These are phyloP conservation scores for Druon quercuslanigerum DNA, from an alignment of 1,140 invertebrate species.

Conservation along the genomic window DNA sequence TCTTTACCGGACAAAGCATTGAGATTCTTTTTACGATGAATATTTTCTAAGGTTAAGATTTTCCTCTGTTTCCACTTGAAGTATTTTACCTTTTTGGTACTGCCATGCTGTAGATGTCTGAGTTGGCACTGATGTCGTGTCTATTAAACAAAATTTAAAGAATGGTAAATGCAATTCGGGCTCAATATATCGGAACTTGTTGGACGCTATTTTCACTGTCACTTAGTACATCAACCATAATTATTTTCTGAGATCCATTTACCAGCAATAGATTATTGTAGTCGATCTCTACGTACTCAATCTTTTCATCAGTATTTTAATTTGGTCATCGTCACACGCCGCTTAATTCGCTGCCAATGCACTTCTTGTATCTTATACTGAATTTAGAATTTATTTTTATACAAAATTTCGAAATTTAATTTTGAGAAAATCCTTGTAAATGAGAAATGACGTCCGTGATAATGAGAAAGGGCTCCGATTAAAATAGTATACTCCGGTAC, in stretches of 20 bases:
- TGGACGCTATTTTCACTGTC: neutral
- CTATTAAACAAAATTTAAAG: neutral
- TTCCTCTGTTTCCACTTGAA: conserved; percentile 44
- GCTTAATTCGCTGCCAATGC: conserved; percentile 36
- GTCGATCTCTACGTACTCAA: conserved; percentile 51
- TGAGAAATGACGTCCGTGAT: conserved; percentile 27
- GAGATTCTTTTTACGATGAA: conserved; percentile 66
- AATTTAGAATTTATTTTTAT: conserved; percentile 21
- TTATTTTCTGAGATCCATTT: conserved; percentile 39
- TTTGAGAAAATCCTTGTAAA: neutral
- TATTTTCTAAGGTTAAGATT: conserved; percentile 62
- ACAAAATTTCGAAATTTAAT: neutral
- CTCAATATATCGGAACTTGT: neutral
- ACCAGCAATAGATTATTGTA: conserved; percentile 60
- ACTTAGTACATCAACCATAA: neutral
- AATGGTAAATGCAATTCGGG: too few relatives aligned
- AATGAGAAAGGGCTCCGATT: neutral
- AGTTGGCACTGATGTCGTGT: conserved; percentile 44
- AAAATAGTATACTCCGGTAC: conserved; percentile 46
- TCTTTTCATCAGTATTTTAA: conserved; percentile 56
- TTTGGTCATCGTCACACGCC: conserved; percentile 37
- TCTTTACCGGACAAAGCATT: conserved; percentile 72
- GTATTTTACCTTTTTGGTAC: conserved; percentile 47
- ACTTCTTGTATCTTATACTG: neutral
- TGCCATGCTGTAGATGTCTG: conserved; percentile 43